Evolutionary conservation across 2,888 invertebrate genomes (phyloP), one percentile per base, ranked within the genome.

Genomic region (Nemotelus pantherinus): DNA sequence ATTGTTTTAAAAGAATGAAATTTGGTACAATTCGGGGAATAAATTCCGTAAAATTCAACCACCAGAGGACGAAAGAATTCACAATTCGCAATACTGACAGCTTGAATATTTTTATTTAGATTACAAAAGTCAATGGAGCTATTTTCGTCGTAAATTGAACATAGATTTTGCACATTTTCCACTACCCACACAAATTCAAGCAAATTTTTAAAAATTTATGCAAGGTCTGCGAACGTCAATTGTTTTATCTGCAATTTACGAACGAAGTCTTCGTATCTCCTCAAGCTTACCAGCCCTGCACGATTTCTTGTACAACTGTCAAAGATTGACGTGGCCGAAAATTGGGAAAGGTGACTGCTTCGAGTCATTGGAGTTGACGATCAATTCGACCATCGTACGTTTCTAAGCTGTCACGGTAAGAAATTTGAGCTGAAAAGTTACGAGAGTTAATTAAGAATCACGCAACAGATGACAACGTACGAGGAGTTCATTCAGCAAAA

Each of bases 401-500:
- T 47, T 39, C 7, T 43, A 9, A 63, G 25, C 10, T 41, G 74
- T 63, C 48, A 60, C 60, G 74, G 74, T 74, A 74, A 60, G 47
- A 45, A 3, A 44, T 7, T 72, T 68, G 5, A 25, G 41, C 50
- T 2, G 3, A 65, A 45, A n/a, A 47, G 25, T 10, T 65, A 65
- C 25, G 2, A 9, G 3, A 39, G 9, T 3, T 63, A 63, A 9
- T n/a, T 9, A 63, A 41, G 7, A 4, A 9, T 63, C 43, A n/a
- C 25, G 5, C 25, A n/a, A 7, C 5, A 82, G 80, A 95, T 95
- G 95, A 92, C 95, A 82, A 95, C 96, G 70, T 97, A 95, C 87
- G 95, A 96, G 86, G 96, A 98, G 89, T 98, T 96, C 88, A 98
- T 99, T 86, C 96, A 97, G 85, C 96, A 97, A 88, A 97, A 98